phyloP scores from a whole-genome alignment of 2,797 vertebrate species.

The Sebastes aleutianus region DNA sequence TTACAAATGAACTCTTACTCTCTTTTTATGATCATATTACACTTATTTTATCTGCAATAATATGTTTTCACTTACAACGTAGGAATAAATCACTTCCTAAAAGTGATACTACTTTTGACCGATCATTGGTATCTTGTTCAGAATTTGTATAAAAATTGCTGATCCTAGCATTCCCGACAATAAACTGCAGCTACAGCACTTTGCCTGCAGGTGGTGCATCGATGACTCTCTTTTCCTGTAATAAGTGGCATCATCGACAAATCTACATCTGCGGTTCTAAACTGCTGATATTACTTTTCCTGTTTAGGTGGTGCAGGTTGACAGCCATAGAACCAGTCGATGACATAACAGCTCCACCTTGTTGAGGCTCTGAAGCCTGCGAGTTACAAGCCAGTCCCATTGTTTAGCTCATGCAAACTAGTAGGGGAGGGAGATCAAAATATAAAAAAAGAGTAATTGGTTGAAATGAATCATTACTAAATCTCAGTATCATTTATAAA shows the following conservation, averaged over 20 bases:
- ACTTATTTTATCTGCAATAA: too few relatives aligned
- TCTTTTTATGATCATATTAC: neutral
- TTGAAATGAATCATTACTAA: too few relatives aligned
- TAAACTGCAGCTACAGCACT: neutral
- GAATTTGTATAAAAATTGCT: neutral
- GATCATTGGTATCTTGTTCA: neutral
- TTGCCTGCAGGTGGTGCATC: neutral
- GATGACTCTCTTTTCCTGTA: neutral
- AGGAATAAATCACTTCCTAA: neutral
- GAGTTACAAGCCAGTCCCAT: neutral
- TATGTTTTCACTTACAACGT: too few relatives aligned
- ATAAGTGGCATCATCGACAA: neutral
- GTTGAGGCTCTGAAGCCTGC: neutral
- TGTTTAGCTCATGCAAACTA: neutral
- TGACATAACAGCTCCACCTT: neutral
- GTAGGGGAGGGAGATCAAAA: neutral
- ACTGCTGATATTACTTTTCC: neutral
- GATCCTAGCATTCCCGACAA: neutral
- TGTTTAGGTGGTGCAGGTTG: neutral
- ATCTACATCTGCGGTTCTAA: neutral
- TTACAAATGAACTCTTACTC: neutral
- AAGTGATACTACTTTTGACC: neutral
- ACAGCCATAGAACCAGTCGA: neutral
- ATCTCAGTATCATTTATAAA: too few relatives aligned
- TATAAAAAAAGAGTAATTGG: too few relatives aligned